These are phyloP conservation scores for Trissonchulus latispiculum DNA, from an alignment of 2,888 invertebrate species.

Conservation along the genomic window DNA sequence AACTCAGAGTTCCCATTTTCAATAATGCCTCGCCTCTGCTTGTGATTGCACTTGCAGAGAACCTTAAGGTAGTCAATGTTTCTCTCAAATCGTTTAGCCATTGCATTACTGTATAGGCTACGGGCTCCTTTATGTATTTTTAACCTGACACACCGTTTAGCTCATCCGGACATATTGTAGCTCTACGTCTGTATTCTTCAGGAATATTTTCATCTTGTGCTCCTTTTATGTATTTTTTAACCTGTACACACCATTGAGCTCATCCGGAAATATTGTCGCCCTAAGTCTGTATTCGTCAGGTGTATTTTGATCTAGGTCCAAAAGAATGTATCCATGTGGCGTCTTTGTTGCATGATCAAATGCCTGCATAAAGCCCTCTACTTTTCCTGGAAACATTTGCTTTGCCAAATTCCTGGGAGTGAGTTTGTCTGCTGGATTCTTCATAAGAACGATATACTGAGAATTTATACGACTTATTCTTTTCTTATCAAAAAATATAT, in stretches of 20 bases:
- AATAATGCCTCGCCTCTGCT: no score
- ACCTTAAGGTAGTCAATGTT: no score
- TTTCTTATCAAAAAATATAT: not conserved
- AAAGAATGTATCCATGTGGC: slow-evolving; percentile 9
- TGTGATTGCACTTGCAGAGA: no score
- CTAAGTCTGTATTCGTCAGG: not conserved
- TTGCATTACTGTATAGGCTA: no score
- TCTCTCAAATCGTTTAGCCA: no score
- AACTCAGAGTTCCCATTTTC: no score
- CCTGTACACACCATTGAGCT: no score
- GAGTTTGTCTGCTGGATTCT: slow-evolving; percentile 4
- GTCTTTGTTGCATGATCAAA: slow-evolving; percentile 7
- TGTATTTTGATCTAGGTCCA: not conserved
- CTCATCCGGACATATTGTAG: not conserved
- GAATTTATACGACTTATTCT: not conserved
- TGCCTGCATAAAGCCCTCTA: slow-evolving; percentile 1
- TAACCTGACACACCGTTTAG: no score
- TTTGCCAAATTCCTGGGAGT: not conserved
- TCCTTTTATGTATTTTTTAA: no score
- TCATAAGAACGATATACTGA: not conserved
- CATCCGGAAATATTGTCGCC: not conserved
- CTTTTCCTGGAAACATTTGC: not conserved
- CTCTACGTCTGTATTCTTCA: no score
- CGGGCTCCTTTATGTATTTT: no score
- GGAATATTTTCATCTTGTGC: no score